Percentiles rank a stretch among this genome's conserved stretches.
phyloP scores from a whole-genome alignment of 2,113 vertebrate species.

The Thinocorus orbignyianus region DNA sequence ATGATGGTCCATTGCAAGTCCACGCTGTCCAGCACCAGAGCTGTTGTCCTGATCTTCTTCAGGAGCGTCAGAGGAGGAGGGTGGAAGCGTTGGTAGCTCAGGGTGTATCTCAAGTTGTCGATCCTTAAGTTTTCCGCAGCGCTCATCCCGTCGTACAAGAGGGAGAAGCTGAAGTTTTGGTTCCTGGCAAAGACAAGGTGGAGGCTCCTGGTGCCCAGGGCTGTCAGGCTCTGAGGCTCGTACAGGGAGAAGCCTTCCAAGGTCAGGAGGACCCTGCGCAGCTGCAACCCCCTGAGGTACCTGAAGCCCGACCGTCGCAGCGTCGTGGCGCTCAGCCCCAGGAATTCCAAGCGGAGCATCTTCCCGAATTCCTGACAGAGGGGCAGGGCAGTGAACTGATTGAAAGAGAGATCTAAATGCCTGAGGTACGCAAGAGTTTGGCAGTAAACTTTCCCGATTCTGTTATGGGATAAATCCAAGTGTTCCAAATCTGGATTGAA shows the following conservation, averaged over 20 bases:
- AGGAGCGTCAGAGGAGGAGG: neutral
- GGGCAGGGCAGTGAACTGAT: constrained; percentile 75
- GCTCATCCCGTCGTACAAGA: constrained; percentile 72
- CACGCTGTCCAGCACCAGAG: constrained; percentile 73
- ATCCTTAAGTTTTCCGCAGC: constrained; percentile 66
- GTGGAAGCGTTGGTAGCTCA: constrained; percentile 16
- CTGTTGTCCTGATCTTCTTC: constrained; percentile 13
- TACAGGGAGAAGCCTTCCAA: constrained; percentile 69
- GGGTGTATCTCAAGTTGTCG: constrained; percentile 63
- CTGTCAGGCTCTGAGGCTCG: constrained; percentile 71
- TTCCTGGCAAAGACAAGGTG: constrained; percentile 60
- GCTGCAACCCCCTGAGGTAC: constrained; percentile 63
- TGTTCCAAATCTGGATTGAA: constrained; percentile 75
- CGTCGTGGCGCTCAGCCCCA: constrained; percentile 77
- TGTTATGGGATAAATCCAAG: constrained; percentile 88
- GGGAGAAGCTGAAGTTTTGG: neutral
- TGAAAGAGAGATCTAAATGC: constrained; percentile 83
- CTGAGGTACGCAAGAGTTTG: constrained; percentile 56
- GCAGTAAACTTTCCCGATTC: constrained; percentile 75
- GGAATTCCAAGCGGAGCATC: constrained; percentile 74
- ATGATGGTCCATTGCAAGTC: constrained; percentile 72
- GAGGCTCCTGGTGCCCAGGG: constrained; percentile 72
- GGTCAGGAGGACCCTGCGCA: constrained; percentile 75
- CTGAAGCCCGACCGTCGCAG: constrained; percentile 73
- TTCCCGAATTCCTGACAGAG: constrained; percentile 78